Conservation (phyloP, 2,113 vertebrate genomes). For the Melanocharis versteri region DNA sequence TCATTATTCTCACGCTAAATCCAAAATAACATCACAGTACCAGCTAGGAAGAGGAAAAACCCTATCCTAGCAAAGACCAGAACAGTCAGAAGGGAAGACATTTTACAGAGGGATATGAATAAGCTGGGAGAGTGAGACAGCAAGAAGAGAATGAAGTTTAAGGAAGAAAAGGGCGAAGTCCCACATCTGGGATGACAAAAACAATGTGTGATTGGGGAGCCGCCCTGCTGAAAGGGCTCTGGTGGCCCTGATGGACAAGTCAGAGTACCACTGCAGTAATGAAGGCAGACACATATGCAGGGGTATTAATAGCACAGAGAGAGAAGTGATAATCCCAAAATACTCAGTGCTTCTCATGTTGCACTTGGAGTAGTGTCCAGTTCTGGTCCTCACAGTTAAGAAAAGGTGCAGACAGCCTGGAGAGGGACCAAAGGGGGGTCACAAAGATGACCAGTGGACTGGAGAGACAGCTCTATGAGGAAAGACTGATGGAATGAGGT, state of each 20-base stretch:
- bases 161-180: background rate
- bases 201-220: rapidly evolving
- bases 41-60: background rate
- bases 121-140: background rate
- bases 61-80: background rate
- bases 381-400: background rate
- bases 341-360: background rate
- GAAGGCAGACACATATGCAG: background rate
- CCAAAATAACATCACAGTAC: background rate
- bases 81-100: background rate
- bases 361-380: background rate
- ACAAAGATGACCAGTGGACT: background rate
- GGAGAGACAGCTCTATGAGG: background rate
- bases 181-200: background rate
- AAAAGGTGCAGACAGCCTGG: background rate
- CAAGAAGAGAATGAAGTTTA: background rate
- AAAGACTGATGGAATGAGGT: background rate
- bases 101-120: background rate
- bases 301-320: background rate
- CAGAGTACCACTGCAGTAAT: background rate
- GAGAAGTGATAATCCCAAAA: background rate
- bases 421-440: background rate
- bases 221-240: background rate
- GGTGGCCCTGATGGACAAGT: background rate
- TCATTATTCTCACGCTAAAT: background rate